Conservation (phyloP, 2,113 vertebrate genomes). For the Anarhynchus alexandrinus region DNA sequence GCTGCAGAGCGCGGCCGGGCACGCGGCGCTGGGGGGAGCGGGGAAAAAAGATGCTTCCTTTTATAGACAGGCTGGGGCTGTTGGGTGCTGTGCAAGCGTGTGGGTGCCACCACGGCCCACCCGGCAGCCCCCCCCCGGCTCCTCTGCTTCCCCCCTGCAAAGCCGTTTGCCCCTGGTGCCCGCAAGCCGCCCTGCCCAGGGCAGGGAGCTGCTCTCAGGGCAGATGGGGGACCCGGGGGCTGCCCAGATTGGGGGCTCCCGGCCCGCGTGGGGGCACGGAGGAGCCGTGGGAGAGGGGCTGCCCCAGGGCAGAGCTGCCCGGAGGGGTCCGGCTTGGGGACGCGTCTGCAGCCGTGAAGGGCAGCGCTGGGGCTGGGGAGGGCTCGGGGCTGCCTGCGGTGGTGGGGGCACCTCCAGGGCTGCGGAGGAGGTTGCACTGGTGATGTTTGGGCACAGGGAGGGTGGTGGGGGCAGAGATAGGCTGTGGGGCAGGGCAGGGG, state of each 20-base stretch:
- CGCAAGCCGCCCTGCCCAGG: background rate
- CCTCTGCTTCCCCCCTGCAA: background rate
- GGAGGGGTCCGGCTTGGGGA: background rate
- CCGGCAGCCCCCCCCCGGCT: background rate
- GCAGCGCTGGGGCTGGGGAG: background rate
- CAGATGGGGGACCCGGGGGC: fast-evolving
- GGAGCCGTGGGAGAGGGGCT: background rate
- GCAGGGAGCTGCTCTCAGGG: background rate
- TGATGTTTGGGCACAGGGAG: background rate
- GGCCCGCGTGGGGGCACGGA: fast-evolving
- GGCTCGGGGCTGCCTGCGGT: background rate
- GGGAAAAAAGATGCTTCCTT: slow-evolving; percentile 51
- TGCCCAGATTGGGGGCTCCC: background rate
- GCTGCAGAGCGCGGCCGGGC: background rate
- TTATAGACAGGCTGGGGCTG: slow-evolving; percentile 60
- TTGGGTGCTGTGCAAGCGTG: background rate
- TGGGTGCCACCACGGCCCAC: background rate
- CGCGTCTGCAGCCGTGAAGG: fast-evolving
- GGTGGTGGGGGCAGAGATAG: fast-evolving
- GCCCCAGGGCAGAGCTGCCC: background rate
- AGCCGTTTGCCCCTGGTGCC: background rate
- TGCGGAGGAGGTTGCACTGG: background rate
- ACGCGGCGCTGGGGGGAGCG: background rate
- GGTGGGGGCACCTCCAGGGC: background rate
- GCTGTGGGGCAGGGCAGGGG: background rate